Evolutionary conservation across 2,888 invertebrate genomes (phyloP), one percentile per base, ranked within the genome.

Genomic region (Scaptomyza parva): DNA sequence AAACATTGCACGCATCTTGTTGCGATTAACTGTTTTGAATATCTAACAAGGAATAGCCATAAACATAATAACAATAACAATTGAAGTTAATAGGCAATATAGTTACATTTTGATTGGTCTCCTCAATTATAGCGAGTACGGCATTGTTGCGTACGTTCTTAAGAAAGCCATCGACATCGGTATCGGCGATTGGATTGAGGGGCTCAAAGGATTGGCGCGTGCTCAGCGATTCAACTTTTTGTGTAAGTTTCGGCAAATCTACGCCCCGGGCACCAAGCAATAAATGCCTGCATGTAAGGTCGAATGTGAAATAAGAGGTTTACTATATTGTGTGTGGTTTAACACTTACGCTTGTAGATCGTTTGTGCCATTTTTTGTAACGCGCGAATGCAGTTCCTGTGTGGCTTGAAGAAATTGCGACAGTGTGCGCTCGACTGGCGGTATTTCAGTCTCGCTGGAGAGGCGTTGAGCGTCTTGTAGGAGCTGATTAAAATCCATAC

Each of bases 91-190:
- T 9, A 20, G 6, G 11, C 9, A 24, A 6, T n/a, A 41, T 26
- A 39, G 76, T 93, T 92, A 97, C 97, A 92, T 95, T 95, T 92
- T 95, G 95, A 84, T 96, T 96, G 18, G 96, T 96, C 89, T 97
- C 96, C 91, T 98, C 98, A 84, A 98, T 97, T 2, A 97, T 95
- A 4, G 97, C 95, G 14, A 98, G 92, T 85, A 99, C 96, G 0
- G 97, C 97, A 94, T 98, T 98, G 92, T 98, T 97, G 68, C 97
- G 94, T 92, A 99, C 98, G 93, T 98, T 98, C 90, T 96, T 95
- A 17, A 99, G 92, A 90, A 96, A 98, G 83, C 96, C 96, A 77
- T 96, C 95, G 74, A 99, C 96, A 91, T 98, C 98, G 17, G 97
- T 96, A 89, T 98, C 98, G 35, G 96, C 95, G 50, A 97, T 95